Percentiles rank a stretch among this genome's conserved stretches.
phyloP scores from a whole-genome alignment of 23 tunicate species.

The Pegea sp. region DNA sequence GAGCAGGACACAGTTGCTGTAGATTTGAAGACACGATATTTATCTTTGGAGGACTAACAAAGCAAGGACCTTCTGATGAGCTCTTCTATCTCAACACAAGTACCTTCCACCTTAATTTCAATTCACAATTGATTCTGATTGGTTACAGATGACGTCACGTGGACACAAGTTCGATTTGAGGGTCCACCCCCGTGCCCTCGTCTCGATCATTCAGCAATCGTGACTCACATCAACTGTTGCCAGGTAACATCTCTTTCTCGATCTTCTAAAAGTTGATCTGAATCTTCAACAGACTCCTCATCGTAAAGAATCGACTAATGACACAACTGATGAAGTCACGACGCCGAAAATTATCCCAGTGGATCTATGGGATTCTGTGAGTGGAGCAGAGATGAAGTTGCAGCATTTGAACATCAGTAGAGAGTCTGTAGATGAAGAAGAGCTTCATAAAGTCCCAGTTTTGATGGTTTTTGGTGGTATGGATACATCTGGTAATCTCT shows the following conservation, averaged over 20 bases:
- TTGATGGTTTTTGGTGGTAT: conserved; percentile 73
- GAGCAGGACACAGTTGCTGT: conserved; percentile 67
- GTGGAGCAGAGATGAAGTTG: conserved; percentile 1
- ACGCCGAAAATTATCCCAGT: conserved; percentile 31
- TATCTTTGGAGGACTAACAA: conserved; percentile 62
- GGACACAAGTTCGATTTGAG: conserved; percentile 45
- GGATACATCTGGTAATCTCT: conserved; percentile 85
- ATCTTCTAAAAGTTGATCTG: too few species aligned
- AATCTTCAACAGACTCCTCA: too few species aligned
- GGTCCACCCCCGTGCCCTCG: conserved; percentile 66
- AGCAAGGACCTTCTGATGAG: conserved; percentile 50
- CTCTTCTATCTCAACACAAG: conserved; percentile 33
- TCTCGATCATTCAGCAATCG: conserved; percentile 52
- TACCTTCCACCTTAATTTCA: too few species aligned
- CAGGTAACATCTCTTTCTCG: too few species aligned
- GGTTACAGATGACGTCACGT: conserved; percentile 12
- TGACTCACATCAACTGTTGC: conserved; percentile 15
- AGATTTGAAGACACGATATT: conserved; percentile 8
- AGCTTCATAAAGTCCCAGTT: conserved; percentile 21
- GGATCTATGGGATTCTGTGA: conserved; percentile 24
- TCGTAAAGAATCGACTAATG: too few species aligned
- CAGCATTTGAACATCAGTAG: neutral
- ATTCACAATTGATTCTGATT: neutral
- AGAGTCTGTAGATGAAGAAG: conserved; percentile 1
- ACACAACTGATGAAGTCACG: too few species aligned